Conservation (phyloP, 2,797 vertebrate species). For the Manis pentadactyla region DNA sequence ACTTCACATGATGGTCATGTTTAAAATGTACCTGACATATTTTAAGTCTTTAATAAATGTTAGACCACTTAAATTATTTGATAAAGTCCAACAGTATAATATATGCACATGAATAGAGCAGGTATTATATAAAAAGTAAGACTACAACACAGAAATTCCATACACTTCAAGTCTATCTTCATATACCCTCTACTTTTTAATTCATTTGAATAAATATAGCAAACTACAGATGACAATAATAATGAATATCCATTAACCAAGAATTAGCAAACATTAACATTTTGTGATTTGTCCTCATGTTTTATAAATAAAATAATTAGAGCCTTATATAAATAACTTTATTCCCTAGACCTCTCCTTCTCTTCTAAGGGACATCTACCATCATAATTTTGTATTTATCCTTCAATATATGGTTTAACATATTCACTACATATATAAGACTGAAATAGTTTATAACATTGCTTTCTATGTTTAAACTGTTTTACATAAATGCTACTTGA, state of each 20-base stretch:
- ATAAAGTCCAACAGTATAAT: neutral
- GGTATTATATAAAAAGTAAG: neutral
- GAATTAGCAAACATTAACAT: neutral
- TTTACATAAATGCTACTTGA: neutral
- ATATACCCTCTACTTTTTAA: neutral
- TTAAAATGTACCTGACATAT: neutral
- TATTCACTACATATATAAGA: neutral
- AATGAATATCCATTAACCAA: neutral
- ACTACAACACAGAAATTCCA: neutral
- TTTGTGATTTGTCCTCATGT: neutral
- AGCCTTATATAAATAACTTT: neutral
- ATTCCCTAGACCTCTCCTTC: neutral
- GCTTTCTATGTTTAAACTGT: neutral
- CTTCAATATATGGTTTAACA: neutral
- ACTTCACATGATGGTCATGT: neutral
- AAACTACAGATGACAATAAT: neutral
- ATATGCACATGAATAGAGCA: neutral
- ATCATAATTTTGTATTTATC: neutral
- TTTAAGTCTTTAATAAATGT: neutral
- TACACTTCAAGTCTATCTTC: neutral
- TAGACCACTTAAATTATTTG: neutral
- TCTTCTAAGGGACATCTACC: neutral
- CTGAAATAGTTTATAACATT: neutral
- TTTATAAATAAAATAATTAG: neutral
- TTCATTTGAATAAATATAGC: neutral